Evolutionary conservation across 2,113 vertebrate species (phyloP).

Genomic region (Sisor rabdophorus): DNA sequence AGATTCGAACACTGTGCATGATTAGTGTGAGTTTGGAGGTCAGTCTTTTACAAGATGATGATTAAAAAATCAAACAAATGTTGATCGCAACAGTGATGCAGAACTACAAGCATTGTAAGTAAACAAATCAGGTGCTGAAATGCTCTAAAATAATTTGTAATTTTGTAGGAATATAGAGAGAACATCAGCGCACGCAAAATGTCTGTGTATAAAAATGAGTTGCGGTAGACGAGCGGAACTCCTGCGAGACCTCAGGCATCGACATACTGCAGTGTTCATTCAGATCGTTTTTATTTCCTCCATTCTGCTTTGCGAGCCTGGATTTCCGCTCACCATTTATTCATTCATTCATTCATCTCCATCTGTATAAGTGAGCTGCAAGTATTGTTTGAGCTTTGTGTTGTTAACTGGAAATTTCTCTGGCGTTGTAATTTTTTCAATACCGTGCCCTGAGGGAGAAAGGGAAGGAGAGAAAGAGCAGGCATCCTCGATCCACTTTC

Average conservation of each 20-base stretch:
- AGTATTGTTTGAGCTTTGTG: not conserved
- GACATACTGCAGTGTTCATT: conserved; percentile 47
- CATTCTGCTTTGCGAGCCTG: conserved; percentile 40
- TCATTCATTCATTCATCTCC: conserved; percentile 23
- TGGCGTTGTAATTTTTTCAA: not conserved
- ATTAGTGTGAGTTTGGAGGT: not conserved
- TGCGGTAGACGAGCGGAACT: conserved; percentile 44
- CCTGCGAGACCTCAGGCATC: conserved; percentile 43
- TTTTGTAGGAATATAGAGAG: not conserved
- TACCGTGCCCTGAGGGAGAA: no score
- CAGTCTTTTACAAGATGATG: not conserved
- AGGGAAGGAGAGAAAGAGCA: no score
- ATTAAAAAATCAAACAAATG: not conserved
- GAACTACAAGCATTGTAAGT: not conserved
- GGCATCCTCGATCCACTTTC: no score
- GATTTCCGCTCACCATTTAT: conserved; percentile 34
- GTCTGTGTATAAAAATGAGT: conserved; percentile 37
- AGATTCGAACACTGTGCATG: not conserved
- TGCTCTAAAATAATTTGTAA: not conserved
- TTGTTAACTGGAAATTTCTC: not conserved
- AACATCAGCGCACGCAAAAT: conserved; percentile 3
- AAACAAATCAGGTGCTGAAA: not conserved
- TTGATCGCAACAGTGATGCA: not conserved
- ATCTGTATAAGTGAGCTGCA: not conserved
- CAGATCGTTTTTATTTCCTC: conserved; percentile 49